Percentiles rank a stretch among this genome's conserved stretches.
These are phyloP conservation scores for Pyrocoelia pectoralis DNA, from an alignment of 2,888 invertebrate species.

Conservation along the genomic window DNA sequence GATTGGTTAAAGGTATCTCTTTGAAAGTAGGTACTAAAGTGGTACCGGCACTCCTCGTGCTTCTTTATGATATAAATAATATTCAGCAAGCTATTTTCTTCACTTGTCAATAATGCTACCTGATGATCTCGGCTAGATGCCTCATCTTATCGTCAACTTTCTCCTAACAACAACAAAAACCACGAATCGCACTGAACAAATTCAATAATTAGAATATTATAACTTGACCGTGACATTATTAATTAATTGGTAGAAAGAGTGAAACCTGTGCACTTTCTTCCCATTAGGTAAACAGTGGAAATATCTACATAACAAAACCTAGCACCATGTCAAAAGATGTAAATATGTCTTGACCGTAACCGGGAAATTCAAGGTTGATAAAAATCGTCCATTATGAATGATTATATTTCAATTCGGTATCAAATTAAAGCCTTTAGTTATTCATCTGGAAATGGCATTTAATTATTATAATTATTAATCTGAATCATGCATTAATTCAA, in stretches of 20 bases:
- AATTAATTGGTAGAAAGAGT: neutral
- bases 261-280: conserved; percentile 5
- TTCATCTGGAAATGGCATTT: neutral
- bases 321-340: neutral
- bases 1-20: conserved; percentile 40
- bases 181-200: neutral
- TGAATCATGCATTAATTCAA: neutral
- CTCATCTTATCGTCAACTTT: neutral
- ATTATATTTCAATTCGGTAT: neutral
- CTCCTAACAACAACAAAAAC: neutral
- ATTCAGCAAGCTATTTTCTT: neutral
- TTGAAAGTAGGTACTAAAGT: conserved; percentile 46
- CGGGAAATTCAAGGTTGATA: neutral
- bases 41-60: conserved; percentile 35
- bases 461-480: neutral
- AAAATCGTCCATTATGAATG: neutral
- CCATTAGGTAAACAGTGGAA: neutral
- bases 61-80: conserved; percentile 34
- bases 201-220: neutral
- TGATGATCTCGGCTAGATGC: neutral
- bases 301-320: neutral
- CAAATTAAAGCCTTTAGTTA: neutral
- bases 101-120: neutral
- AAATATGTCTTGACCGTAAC: neutral
- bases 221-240: conserved; percentile 5